These are phyloP conservation scores for Cinara cedri DNA, from an alignment of 2,888 invertebrate genomes.

Conservation along the genomic window DNA sequence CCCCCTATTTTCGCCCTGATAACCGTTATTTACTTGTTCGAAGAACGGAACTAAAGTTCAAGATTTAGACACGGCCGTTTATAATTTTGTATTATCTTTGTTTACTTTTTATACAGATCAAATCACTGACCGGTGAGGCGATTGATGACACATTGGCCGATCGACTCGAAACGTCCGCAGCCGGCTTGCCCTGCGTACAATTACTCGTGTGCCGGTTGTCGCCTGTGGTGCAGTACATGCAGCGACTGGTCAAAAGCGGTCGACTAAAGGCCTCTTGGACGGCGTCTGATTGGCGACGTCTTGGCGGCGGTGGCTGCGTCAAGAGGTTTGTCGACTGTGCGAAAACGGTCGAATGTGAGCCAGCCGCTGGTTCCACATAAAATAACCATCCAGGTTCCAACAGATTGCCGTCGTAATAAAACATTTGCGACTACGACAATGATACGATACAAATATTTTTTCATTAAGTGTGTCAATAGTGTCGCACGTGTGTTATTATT, in stretches of 20 bases:
- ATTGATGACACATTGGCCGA: conserved; percentile 3
- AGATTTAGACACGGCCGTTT: no score
- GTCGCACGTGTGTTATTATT: no score
- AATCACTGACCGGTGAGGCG: conserved; percentile 23
- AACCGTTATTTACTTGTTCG: no score
- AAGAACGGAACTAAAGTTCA: no score
- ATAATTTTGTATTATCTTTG: no score
- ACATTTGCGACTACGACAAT: no score
- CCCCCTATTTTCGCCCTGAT: no score
- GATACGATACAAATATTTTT: no score
- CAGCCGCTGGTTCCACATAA: no score
- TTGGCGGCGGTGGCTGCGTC: neutral
- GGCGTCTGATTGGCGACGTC: neutral
- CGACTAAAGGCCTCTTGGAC: neutral
- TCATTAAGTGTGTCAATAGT: no score
- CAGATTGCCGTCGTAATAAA: no score
- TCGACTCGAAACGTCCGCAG: neutral
- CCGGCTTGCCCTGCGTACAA: conserved; percentile 34
- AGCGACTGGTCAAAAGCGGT: neutral
- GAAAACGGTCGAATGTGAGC: neutral
- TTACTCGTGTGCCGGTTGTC: conserved; percentile 31
- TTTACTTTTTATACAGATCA: conserved; percentile 27
- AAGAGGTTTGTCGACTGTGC: neutral
- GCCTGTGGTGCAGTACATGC: conserved; percentile 19
- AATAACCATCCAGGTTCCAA: no score